Conservation (phyloP, 2,113 vertebrate species). For the Camelus dromedarius region DNA sequence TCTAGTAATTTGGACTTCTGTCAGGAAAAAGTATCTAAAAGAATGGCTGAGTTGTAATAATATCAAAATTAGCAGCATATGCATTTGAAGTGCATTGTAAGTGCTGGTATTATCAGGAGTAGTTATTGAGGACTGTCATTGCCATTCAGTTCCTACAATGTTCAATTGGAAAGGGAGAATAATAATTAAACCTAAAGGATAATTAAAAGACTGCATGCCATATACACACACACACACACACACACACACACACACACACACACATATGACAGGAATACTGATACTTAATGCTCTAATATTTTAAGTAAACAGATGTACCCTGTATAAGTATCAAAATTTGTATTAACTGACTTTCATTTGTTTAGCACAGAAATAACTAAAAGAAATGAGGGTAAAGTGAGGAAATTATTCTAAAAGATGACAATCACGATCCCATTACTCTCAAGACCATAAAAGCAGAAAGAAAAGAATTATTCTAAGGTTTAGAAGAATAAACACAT, state of each 20-base stretch:
- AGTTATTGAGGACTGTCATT: background rate
- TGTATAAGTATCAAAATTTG: background rate
- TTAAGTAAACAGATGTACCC: background rate
- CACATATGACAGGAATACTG: background rate
- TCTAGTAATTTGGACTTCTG: background rate
- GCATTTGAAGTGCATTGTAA: slow-evolving; percentile 18
- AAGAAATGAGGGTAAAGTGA: background rate
- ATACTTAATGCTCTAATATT: background rate
- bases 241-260: too few relatives aligned
- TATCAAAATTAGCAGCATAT: background rate
- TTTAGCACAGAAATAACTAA: background rate
- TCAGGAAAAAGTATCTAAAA: background rate
- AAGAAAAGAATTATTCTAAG: background rate
- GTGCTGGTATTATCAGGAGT: background rate
- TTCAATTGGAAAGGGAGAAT: background rate
- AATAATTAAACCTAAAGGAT: background rate
- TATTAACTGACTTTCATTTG: background rate
- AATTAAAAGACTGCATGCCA: background rate
- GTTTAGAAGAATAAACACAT: background rate
- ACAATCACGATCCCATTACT: background rate
- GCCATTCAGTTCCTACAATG: background rate
- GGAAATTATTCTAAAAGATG: slow-evolving; percentile 13
- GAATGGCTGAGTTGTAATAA: background rate
- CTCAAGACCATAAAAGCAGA: background rate
- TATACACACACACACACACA: too few relatives aligned